Evolutionary conservation across 2,888 invertebrate species (phyloP).

Genomic region (Gasteruption jaculator): DNA sequence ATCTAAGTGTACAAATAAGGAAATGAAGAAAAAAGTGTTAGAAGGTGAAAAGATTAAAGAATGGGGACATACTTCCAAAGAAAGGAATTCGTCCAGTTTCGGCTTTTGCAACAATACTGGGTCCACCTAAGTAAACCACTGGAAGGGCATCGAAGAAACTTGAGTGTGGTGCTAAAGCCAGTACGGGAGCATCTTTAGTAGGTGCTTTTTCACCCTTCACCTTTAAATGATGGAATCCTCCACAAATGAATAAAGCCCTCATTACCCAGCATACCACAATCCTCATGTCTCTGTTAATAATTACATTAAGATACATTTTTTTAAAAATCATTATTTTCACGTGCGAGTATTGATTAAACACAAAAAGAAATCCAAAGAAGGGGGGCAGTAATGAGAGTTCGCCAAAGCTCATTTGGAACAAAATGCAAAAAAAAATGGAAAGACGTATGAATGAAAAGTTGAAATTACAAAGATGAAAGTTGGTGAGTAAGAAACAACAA

Average conservation of each 20-base stretch:
- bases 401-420: too few species aligned
- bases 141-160: slow-evolving; percentile 86
- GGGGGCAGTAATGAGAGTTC: slow-evolving; percentile 1
- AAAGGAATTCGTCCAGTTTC: slow-evolving; percentile 79
- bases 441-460: too few species aligned
- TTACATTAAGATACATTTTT: too few species aligned
- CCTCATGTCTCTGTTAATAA: slow-evolving; percentile 62
- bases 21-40: background rate
- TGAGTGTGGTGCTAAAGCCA: slow-evolving; percentile 87
- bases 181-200: slow-evolving; percentile 72
- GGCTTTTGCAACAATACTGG: slow-evolving; percentile 85
- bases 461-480: too few species aligned
- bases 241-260: slow-evolving; percentile 71
- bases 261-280: slow-evolving; percentile 65
- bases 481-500: too few species aligned
- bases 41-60: background rate
- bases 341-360: background rate
- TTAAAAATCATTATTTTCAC: too few species aligned
- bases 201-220: slow-evolving; percentile 66
- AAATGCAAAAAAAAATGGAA: too few species aligned
- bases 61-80: slow-evolving; percentile 91
- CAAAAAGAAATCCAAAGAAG: background rate
- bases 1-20: too few species aligned
- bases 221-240: slow-evolving; percentile 78
- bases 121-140: slow-evolving; percentile 77